A percentile compares a stretch with the other conserved stretches of the same genome.
phyloP scores from a whole-genome alignment of 2,797 vertebrate species.

The Antrozous pallidus region DNA sequence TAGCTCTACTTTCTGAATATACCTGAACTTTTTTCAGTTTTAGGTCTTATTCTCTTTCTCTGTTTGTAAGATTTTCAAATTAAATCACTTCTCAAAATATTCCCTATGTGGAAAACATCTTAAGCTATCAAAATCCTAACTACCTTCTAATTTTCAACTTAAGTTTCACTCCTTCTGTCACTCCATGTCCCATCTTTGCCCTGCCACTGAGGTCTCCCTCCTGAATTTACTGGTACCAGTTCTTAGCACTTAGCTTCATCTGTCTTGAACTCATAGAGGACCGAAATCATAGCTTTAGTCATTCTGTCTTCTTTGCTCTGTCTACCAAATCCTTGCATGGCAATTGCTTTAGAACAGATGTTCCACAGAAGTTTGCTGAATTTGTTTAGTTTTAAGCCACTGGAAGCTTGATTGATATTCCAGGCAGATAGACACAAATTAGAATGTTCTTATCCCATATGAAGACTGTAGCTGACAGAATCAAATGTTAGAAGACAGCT shows the following conservation, averaged over 20 bases:
- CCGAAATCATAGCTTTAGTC: neutral
- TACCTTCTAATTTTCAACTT: neutral
- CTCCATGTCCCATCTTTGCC: neutral
- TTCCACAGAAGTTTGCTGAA: neutral
- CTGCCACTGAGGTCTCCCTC: neutral
- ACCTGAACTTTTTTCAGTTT: neutral
- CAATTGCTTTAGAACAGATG: neutral
- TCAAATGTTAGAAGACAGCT: conserved; percentile 11
- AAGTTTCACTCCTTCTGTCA: neutral
- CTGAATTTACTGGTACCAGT: neutral
- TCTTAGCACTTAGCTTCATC: neutral
- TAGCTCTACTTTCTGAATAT: neutral
- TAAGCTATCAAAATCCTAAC: neutral
- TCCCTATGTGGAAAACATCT: neutral
- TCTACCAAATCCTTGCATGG: neutral
- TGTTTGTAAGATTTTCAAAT: neutral
- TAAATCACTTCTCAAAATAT: neutral
- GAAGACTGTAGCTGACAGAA: conserved; percentile 13
- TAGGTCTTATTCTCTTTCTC: neutral
- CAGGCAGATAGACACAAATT: neutral
- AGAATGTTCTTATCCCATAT: neutral
- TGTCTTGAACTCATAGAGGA: neutral
- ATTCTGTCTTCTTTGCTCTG: neutral
- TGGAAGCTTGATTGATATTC: neutral
- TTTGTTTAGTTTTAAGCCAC: neutral